Conservation (phyloP, 2,113 vertebrate genomes). For the Melanerpes aurifrons region DNA sequence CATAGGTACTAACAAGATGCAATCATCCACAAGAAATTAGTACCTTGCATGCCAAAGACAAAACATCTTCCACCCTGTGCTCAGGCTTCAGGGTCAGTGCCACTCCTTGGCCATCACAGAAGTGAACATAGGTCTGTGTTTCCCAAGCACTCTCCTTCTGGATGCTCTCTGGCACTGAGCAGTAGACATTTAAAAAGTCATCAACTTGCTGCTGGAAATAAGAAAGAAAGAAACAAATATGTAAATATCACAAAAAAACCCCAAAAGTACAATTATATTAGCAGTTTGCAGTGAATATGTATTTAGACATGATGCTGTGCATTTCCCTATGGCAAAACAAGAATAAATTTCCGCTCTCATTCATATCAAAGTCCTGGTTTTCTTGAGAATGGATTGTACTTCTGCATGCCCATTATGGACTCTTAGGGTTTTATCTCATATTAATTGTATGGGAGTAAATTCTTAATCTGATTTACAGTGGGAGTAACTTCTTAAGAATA, state of each 20-base stretch:
- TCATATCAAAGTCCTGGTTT: neutral
- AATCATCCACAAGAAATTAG: neutral
- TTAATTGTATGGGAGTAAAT: neutral
- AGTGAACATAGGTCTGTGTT: conserved; percentile 77
- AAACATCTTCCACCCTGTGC: conserved; percentile 85
- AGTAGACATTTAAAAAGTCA: conserved; percentile 79
- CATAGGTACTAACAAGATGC: neutral
- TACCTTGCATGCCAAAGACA: conserved; percentile 91
- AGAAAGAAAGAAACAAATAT: neutral
- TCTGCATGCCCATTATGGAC: neutral
- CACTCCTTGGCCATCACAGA: conserved; percentile 83
- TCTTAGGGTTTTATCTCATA: neutral
- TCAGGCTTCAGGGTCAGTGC: conserved; percentile 83
- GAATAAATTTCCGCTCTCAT: neutral
- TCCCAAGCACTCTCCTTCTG: conserved; percentile 81
- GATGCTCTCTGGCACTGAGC: conserved; percentile 79
- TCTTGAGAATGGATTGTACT: neutral
- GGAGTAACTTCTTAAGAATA: neutral
- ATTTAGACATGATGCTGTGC: neutral
- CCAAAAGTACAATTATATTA: neutral
- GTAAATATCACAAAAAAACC: neutral
- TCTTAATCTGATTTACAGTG: neutral
- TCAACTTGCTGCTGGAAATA: conserved; percentile 77
- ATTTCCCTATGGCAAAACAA: neutral
- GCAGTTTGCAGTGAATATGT: neutral